phyloP scores from a whole-genome alignment of 2,113 vertebrate species.

The Chunga burmeisteri region DNA sequence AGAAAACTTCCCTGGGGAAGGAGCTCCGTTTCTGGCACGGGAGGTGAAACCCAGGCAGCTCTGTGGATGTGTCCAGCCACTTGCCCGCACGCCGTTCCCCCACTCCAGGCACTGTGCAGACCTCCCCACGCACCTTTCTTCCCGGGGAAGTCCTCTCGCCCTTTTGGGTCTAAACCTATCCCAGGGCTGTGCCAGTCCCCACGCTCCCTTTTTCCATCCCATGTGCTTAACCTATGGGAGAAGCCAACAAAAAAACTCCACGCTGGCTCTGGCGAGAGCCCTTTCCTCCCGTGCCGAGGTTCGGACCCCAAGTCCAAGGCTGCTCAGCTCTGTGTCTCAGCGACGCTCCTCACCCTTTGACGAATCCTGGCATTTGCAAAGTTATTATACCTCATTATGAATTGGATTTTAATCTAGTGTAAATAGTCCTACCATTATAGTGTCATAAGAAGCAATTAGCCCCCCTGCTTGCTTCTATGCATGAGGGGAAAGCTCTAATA shows the following conservation, averaged over 20 bases:
- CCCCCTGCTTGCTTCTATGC: slow-evolving; percentile 60
- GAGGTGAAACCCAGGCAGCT: background rate
- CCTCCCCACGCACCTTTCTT: background rate
- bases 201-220: background rate
- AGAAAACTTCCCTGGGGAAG: background rate
- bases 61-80: rapidly evolving
- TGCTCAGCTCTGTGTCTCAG: background rate
- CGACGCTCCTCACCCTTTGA: slow-evolving; percentile 2
- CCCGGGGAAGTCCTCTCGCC: background rate
- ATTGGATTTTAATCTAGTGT: slow-evolving; percentile 79
- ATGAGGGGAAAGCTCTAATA: slow-evolving; percentile 57
- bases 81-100: rapidly evolving
- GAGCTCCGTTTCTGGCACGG: rapidly evolving
- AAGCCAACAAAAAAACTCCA: background rate
- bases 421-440: slow-evolving; percentile 76
- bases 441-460: slow-evolving; percentile 76
- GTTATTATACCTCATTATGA: slow-evolving; percentile 67
- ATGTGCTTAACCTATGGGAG: background rate
- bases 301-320: background rate
- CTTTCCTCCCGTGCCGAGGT: background rate
- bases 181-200: background rate
- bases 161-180: background rate
- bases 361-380: slow-evolving; percentile 59
- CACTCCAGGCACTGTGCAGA: background rate
- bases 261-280: background rate